Conservation (phyloP, 2,113 vertebrate genomes). For the Notothenia rossii region DNA sequence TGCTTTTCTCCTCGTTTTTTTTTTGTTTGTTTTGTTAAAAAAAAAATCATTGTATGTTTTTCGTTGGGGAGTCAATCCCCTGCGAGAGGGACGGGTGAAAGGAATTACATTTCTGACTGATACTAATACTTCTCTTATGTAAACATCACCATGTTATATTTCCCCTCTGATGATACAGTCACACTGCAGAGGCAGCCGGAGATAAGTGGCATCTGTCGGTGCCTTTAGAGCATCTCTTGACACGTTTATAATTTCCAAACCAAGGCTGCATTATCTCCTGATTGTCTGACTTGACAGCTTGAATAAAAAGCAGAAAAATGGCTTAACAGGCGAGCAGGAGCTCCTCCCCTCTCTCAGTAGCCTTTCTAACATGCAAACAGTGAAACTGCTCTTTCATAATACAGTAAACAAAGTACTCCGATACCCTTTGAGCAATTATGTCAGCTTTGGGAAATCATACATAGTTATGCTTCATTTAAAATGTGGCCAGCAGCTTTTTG, state of each 20-base stretch:
- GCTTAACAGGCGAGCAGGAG: constrained; percentile 63
- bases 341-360: constrained; percentile 47
- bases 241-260: constrained; percentile 76
- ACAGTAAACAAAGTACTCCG: constrained; percentile 63
- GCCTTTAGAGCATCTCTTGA: constrained; percentile 77
- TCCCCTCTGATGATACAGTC: constrained; percentile 75
- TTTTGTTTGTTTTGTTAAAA: constrained; percentile 74
- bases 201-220: constrained; percentile 80
- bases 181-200: constrained; percentile 64
- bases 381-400: constrained; percentile 61
- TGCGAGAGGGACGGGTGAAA: constrained; percentile 75
- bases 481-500: constrained; percentile 70
- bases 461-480: constrained; percentile 73
- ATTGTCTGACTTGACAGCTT: constrained; percentile 77
- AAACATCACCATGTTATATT: constrained; percentile 76
- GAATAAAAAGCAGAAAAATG: constrained; percentile 74
- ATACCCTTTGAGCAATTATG: constrained; percentile 75
- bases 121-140: constrained; percentile 83
- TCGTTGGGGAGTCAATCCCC: constrained; percentile 75
- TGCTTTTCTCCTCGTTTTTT: constrained; percentile 68
- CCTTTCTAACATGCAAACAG: constrained; percentile 54
- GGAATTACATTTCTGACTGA: constrained; percentile 82
- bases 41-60: constrained; percentile 78
- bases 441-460: constrained; percentile 74
- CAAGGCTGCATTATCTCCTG: constrained; percentile 69